Base-by-base conservation (phyloP, 2,113 vertebrate genomes). In the Salvelinus namaycush region DNA sequence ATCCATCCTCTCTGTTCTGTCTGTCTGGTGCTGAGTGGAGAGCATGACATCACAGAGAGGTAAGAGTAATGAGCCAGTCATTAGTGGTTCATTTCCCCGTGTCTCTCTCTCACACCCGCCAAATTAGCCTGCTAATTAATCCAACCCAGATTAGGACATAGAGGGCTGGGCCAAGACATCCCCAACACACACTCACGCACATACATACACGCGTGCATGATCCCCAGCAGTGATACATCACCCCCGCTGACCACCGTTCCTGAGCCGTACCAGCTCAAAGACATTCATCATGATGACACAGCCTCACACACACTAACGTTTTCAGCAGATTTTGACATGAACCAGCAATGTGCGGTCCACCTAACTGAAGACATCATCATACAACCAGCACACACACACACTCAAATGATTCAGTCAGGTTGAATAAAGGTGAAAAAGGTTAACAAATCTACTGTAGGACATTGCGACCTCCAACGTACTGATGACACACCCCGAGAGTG, bases 221-320 rank as follows among this genome's bases (percentile, higher is more conserved):
- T 81, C 70, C 71, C 11, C 29, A 70, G 85, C 62, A 31, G 69
- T 34, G 88, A 90, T 89, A 83, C 81, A 90, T 89, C 87, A 88
- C 87, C 88, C 81, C 88, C 84, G 64, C 85, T 89, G 88, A 90
- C 87, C 88, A 89, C 78, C 77, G 82, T 82, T 87, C 81, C 90
- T 81, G 89, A 89, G 83, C 83, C 84, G 82, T 86, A 54, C 83
- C 86, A 83, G 80, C 87, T 87, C 81, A 84, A 79, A 87, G 87
- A 84, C 89, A 89, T 91, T 91, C 79, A 90, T 91, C 90, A 91
- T 91, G 82, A 89, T 91, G 89, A 90, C 90, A 79, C 54, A 70
- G 66, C 70, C 64, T 18, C 34, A 49, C 62, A 27, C 66, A 70
- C 68, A 73, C 29, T 54, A 51, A 71, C 14, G 13, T 51, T 51